Evolutionary conservation across 2,797 vertebrate species (phyloP).

Genomic region (Alectoris magna): DNA sequence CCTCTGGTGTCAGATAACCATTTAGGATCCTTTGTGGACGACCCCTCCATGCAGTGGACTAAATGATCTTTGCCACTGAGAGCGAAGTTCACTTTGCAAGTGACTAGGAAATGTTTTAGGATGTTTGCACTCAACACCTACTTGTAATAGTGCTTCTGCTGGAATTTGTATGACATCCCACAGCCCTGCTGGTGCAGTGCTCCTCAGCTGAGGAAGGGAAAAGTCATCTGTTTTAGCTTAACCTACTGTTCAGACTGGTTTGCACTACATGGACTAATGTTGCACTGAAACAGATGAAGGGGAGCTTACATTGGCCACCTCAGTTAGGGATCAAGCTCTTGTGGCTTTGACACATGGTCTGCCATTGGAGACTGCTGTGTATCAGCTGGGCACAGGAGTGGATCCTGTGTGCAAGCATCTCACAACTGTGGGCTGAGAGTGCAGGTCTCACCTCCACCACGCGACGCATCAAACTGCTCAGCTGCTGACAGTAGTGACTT

Average conservation of each 20-base stretch:
- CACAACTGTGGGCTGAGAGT: background rate
- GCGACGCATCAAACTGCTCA: background rate
- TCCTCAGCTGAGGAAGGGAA: background rate
- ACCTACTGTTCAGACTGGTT: background rate
- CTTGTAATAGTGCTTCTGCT: background rate
- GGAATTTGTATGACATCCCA: background rate
- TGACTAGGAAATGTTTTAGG: background rate
- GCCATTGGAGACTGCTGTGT: background rate
- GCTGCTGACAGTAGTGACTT: background rate
- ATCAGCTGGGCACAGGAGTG: constrained; percentile 10
- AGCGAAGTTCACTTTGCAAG: background rate
- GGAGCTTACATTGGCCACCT: background rate
- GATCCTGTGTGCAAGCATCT: background rate
- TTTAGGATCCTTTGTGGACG: background rate
- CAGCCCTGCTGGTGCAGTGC: background rate
- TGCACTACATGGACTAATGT: background rate
- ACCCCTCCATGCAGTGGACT: background rate
- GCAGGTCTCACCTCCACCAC: background rate
- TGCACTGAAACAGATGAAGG: background rate
- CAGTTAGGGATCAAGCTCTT: background rate
- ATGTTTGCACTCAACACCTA: background rate
- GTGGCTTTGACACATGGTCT: background rate
- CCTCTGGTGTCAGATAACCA: background rate
- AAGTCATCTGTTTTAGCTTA: constrained; percentile 7
- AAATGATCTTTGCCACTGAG: background rate